Evolutionary conservation across 2,888 invertebrate genomes (phyloP), one percentile per base, ranked within the genome.

Genomic region (Rugalucina vietnamica): DNA sequence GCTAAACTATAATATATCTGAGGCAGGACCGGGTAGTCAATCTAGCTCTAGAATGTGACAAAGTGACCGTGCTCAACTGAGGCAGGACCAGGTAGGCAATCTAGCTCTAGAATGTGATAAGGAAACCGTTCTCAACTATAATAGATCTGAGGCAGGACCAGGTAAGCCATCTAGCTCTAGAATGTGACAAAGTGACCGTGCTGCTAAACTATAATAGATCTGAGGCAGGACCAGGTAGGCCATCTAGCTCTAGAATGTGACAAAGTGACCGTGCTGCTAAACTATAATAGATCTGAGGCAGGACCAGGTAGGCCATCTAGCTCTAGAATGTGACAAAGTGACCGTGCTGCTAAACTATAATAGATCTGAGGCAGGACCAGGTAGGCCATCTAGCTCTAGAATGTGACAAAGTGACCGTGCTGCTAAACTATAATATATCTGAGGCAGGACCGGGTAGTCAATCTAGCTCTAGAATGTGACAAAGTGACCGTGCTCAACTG

Each of bases 61-160:
- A n/a, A n/a, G n/a, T n/a, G n/a, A n/a, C n/a, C n/a, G n/a, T n/a
- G n/a, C n/a, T n/a, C n/a, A n/a, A n/a, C n/a, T n/a, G n/a, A n/a
- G n/a, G n/a, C n/a, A n/a, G n/a, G n/a, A n/a, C n/a, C n/a, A n/a
- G n/a, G n/a, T n/a, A n/a, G n/a, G n/a, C n/a, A n/a, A 94, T 36
- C 91, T 96, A 57, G 94, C 94, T 27, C 93, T 96, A 74, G 93
- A 92, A n/a, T 94, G 95, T 84, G 95, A 95, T 32, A 94, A 95
- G 88, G 95, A 95, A 83, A 95, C 95, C 72, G 92, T 93, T 76
- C 92, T 99, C 24, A 97, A 97, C 8, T 97, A 99, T 88, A 98
- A 99, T 94, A 97, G 97, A 0, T 96, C 97, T 73, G 97, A 97
- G 92, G 98, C 98, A 0, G 99, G 99, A 0, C 98, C 98, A 0